phyloP scores from a whole-genome alignment of 2,888 invertebrate genomes.

The Tetropium fuscum region DNA sequence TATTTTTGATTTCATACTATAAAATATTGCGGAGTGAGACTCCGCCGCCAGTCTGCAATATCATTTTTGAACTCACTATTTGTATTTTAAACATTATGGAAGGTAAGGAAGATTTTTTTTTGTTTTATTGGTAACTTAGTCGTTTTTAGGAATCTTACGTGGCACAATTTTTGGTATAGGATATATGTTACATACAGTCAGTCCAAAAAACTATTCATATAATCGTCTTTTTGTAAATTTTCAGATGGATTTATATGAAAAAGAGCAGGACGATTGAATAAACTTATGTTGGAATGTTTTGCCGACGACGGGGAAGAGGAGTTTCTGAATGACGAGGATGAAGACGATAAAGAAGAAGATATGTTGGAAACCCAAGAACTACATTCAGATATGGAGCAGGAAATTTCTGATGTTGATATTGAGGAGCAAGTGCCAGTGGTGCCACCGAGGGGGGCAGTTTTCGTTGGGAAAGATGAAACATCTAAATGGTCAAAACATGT shows the following conservation, averaged over 20 bases:
- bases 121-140: too few relatives aligned
- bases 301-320: constrained; percentile 15
- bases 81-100: too few relatives aligned
- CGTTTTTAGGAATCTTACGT: too few relatives aligned
- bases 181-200: neutral
- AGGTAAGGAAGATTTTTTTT: too few relatives aligned
- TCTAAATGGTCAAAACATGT: constrained; percentile 21
- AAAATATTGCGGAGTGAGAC: too few relatives aligned
- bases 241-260: neutral
- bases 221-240: neutral
- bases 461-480: constrained; percentile 16
- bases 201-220: neutral
- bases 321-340: constrained; percentile 12
- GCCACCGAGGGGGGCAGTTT: constrained; percentile 8
- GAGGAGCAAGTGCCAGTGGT: constrained; percentile 6
- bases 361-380: constrained; percentile 7
- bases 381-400: constrained; percentile 22
- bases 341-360: constrained; percentile 21
- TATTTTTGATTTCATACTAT: neutral
- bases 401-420: constrained; percentile 22
- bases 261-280: constrained; percentile 17
- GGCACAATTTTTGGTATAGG: too few relatives aligned
- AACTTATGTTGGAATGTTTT: constrained; percentile 28
- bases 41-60: too few relatives aligned
- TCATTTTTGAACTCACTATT: too few relatives aligned